Conservation (phyloP, 37 sponge, comb jelly and placozoan genomes). For the Beroe ovata region DNA sequence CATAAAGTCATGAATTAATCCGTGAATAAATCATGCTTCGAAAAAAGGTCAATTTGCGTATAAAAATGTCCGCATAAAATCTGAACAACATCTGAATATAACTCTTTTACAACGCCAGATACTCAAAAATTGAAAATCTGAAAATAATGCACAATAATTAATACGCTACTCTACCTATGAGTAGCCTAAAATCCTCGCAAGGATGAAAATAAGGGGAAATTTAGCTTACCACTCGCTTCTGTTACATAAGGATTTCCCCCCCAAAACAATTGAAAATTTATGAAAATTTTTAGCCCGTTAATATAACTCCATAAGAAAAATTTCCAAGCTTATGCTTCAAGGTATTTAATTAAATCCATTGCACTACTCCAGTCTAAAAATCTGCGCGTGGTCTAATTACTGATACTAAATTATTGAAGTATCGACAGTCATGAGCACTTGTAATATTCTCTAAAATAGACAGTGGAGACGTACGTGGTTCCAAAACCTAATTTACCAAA, state of each 20-base stretch:
- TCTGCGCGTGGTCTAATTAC: neutral
- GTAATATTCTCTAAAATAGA: too few species aligned
- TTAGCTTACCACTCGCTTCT: too few species aligned
- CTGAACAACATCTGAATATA: too few species aligned
- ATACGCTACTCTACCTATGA: neutral
- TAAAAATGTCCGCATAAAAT: too few species aligned
- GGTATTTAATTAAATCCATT: neutral
- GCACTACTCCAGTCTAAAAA: neutral
- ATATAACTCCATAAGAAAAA: neutral
- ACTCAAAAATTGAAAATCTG: neutral
- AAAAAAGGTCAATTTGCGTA: too few species aligned
- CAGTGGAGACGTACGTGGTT: too few species aligned
- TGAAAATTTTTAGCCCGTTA: neutral
- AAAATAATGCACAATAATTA: neutral
- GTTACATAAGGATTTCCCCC: neutral
- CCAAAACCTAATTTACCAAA: neutral
- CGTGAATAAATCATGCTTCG: too few species aligned
- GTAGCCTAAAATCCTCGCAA: neutral
- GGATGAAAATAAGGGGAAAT: too few species aligned
- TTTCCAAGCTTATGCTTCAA: neutral
- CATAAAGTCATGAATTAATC: too few species aligned
- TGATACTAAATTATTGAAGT: too few species aligned
- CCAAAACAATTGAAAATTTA: neutral
- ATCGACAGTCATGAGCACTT: neutral
- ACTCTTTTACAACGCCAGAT: too few species aligned